These are phyloP conservation scores for Diadumene lineata DNA, from an alignment of 92 coral and sea anemone genomes.

Conservation along the genomic window DNA sequence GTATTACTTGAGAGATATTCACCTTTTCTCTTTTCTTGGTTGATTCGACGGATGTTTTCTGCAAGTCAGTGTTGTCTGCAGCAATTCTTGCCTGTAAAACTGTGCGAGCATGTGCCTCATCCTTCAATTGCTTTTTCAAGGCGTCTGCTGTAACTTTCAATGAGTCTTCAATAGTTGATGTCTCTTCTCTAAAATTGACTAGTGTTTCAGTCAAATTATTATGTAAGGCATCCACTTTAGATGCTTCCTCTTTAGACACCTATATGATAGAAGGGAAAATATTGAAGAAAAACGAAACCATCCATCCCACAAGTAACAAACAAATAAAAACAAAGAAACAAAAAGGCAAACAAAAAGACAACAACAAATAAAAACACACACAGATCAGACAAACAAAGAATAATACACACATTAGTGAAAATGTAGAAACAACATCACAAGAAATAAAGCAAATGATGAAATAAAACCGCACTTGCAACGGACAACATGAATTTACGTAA, in stretches of 20 bases:
- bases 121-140: slow-evolving; percentile 83
- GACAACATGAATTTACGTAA: too few species aligned
- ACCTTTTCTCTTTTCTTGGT: slow-evolving; percentile 93
- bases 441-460: too few species aligned
- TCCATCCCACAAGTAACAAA: too few species aligned
- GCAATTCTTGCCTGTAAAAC: slow-evolving; percentile 94
- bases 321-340: too few species aligned
- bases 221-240: slow-evolving; percentile 75
- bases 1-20: background rate
- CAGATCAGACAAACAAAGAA: too few species aligned
- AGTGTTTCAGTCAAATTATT: slow-evolving; percentile 49
- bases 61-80: slow-evolving; percentile 77
- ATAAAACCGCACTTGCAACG: too few species aligned
- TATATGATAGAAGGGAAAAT: too few species aligned
- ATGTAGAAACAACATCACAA: too few species aligned
- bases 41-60: slow-evolving; percentile 74
- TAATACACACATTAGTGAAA: too few species aligned
- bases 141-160: slow-evolving; percentile 78
- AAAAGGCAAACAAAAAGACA: too few species aligned
- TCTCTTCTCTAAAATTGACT: slow-evolving; percentile 57
- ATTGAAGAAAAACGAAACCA: too few species aligned
- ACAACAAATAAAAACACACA: too few species aligned
- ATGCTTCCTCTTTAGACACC: slow-evolving; percentile 88
- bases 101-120: slow-evolving; percentile 89
- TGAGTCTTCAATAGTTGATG: slow-evolving; percentile 79